phyloP scores from a whole-genome alignment of 2,888 invertebrate genomes.

The Acanthosepion esculentum region DNA sequence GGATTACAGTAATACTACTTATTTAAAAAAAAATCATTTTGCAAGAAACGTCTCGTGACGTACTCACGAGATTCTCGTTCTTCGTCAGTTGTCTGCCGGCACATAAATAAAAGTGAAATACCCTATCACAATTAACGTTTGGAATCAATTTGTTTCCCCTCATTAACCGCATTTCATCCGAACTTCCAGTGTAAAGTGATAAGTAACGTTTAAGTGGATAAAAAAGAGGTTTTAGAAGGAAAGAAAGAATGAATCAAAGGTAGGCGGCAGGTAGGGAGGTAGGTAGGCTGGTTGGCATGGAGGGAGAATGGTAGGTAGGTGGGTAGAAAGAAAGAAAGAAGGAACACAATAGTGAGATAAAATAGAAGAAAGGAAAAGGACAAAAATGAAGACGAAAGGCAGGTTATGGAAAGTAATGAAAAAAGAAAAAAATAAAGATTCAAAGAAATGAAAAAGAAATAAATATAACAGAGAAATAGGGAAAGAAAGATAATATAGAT shows the following conservation, averaged over 20 bases:
- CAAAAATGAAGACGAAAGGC: background rate
- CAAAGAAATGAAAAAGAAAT: background rate
- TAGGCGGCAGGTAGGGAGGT: background rate
- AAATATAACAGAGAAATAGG: background rate
- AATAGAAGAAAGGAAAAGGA: background rate
- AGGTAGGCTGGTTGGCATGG: background rate
- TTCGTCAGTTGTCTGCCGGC: background rate
- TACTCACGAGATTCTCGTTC: background rate
- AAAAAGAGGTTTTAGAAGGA: background rate
- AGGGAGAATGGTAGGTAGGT: background rate
- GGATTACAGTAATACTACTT: background rate
- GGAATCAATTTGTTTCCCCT: conserved; percentile 15
- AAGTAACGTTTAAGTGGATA: background rate
- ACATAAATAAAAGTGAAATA: background rate
- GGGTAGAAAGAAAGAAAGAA: background rate
- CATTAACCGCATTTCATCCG: background rate
- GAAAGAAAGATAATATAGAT: background rate
- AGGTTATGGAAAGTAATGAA: background rate
- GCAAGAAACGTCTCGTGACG: background rate
- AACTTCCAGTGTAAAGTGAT: background rate
- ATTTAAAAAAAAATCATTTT: background rate
- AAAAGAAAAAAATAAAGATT: background rate
- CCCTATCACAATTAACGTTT: background rate
- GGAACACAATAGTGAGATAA: background rate
- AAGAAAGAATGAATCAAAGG: background rate